Percentiles rank a stretch among this genome's conserved stretches.
phyloP scores from a whole-genome alignment of 1,140 invertebrate genomes.

The Rhopalosiphum maidis region DNA sequence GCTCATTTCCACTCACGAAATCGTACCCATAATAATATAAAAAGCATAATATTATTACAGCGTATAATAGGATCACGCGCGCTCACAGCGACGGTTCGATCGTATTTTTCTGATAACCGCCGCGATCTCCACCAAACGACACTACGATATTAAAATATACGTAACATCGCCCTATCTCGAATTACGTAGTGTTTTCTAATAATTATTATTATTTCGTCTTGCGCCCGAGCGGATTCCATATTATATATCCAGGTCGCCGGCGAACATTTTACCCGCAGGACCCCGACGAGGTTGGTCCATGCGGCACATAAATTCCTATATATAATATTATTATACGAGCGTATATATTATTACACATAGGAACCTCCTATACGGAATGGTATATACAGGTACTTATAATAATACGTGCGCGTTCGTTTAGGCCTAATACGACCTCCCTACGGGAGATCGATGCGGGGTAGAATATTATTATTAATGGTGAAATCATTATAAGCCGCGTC shows the following conservation, averaged over 20 bases:
- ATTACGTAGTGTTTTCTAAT: not conserved
- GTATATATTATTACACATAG: not conserved
- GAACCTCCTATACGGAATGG: not conserved
- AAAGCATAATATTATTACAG: not conserved
- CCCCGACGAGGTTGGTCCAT: not conserved
- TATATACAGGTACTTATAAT: not conserved
- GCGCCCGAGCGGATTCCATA: not conserved
- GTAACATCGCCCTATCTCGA: not conserved
- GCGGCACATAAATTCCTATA: not conserved
- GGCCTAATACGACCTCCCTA: slow-evolving; percentile 20
- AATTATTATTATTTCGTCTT: not conserved
- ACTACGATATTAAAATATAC: not conserved
- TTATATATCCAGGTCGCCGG: not conserved
- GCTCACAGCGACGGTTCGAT: not conserved
- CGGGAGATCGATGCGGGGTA: slow-evolving; percentile 13
- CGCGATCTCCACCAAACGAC: not conserved
- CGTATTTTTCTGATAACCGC: not conserved
- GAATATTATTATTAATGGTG: slow-evolving; percentile 39
- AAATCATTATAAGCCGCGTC: slow-evolving; percentile 5
- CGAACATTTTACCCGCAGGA: not conserved
- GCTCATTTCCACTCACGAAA: not conserved
- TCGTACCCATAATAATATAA: not conserved
- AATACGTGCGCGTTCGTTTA: not conserved
- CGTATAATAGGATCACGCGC: not conserved
- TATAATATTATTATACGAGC: not conserved